These are phyloP conservation scores for Spodoptera picta DNA, from an alignment of 2,888 invertebrate species.

Conservation along the genomic window DNA sequence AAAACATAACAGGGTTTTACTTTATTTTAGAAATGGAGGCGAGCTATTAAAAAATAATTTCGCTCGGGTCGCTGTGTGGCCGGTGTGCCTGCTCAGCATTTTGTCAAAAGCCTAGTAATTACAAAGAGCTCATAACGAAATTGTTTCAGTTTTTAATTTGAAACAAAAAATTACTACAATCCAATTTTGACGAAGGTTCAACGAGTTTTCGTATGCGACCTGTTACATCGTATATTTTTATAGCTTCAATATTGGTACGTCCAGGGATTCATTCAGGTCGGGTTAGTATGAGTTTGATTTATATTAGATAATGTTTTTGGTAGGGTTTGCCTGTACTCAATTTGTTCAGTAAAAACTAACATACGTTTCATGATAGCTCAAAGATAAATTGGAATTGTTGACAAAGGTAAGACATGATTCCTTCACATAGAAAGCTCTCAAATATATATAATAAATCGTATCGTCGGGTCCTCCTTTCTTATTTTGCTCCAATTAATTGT, in stretches of 20 bases:
- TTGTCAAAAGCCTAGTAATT: constrained; percentile 33
- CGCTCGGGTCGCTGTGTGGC: too few species aligned
- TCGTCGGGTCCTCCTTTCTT: too few species aligned
- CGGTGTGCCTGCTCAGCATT: constrained; percentile 4
- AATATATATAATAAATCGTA: too few species aligned
- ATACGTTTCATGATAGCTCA: constrained; percentile 1
- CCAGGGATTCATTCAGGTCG: constrained; percentile 24
- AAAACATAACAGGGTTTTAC: background rate
- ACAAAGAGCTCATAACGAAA: constrained; percentile 38
- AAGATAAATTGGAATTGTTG: too few species aligned
- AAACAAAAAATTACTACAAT: constrained; percentile 15
- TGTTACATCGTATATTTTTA: constrained; percentile 33
- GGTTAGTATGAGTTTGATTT: constrained; percentile 27
- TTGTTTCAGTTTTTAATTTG: constrained; percentile 47
- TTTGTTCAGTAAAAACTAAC: background rate
- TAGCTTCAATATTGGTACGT: constrained; percentile 14
- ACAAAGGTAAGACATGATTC: too few species aligned
- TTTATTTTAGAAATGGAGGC: constrained; percentile 1
- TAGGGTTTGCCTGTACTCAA: constrained; percentile 8
- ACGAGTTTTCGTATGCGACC: constrained; percentile 14
- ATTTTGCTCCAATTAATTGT: background rate
- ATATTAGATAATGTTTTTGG: constrained; percentile 23
- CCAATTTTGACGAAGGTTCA: constrained; percentile 29
- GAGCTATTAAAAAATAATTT: constrained; percentile 6
- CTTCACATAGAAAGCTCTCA: too few species aligned